phyloP scores from a whole-genome alignment of 35 echinoderm and acorn worm species.

The Amphiura filiformis region DNA sequence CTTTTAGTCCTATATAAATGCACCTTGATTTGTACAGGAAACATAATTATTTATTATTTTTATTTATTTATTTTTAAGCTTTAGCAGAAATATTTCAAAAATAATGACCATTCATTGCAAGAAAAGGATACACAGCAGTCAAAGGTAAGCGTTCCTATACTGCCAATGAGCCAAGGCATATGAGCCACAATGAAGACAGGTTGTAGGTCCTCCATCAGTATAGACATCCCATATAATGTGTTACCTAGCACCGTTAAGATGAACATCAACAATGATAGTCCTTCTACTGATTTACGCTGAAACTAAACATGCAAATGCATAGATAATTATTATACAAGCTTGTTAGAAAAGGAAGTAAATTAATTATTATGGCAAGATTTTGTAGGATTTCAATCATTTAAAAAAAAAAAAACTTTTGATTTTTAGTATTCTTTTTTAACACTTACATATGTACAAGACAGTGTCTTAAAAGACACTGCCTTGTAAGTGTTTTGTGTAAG shows the following conservation, averaged over 20 bases:
- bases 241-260: conserved; percentile 82
- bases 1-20: too few species aligned
- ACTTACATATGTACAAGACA: too few species aligned
- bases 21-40: too few species aligned
- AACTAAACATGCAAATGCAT: conserved; percentile 35
- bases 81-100: too few species aligned
- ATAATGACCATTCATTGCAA: too few species aligned
- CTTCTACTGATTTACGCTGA: conserved; percentile 74
- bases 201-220: conserved; percentile 63
- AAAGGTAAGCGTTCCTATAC: conserved; percentile 82
- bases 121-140: conserved; percentile 94
- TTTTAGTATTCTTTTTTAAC: too few species aligned
- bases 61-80: too few species aligned
- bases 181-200: conserved; percentile 61
- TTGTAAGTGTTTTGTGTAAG: too few species aligned
- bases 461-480: too few species aligned
- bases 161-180: conserved; percentile 95
- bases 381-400: too few species aligned
- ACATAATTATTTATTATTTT: too few species aligned
- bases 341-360: background rate
- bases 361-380: background rate
- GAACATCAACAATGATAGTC: conserved; percentile 89
- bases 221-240: conserved; percentile 74
- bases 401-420: too few species aligned
- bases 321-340: background rate